A percentile compares a stretch with the other conserved stretches of the same genome.
These are phyloP conservation scores for Terrapene triunguis DNA, from an alignment of 2,113 vertebrate species.

Conservation along the genomic window DNA sequence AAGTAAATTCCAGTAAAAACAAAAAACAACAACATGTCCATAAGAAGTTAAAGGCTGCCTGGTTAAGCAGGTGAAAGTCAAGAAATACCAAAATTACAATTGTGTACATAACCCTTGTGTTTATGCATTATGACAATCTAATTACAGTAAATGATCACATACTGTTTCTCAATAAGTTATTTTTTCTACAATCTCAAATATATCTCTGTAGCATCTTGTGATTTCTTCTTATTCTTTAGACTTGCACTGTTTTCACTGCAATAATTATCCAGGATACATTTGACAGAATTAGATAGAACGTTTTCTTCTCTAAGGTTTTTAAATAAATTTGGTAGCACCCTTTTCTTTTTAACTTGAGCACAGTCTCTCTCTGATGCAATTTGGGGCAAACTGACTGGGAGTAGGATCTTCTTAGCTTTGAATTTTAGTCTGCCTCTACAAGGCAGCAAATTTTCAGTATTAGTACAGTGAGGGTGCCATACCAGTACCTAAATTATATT, in stretches of 20 bases:
- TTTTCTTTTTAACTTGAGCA: not conserved
- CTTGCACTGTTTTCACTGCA: not conserved
- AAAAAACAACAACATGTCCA: rapidly evolving
- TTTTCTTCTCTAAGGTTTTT: not conserved
- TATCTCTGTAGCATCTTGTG: not conserved
- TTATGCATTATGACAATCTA: rapidly evolving
- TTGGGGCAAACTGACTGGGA: not conserved
- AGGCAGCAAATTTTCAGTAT: not conserved
- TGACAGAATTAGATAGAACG: not conserved
- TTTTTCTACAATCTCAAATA: not conserved
- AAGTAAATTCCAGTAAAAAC: not conserved
- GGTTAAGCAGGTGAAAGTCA: not conserved
- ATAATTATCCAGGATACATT: rapidly evolving
- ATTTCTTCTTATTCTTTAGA: not conserved
- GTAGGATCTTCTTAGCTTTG: rapidly evolving
- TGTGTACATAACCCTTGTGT: rapidly evolving
- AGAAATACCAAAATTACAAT: not conserved
- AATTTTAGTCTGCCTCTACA: not conserved
- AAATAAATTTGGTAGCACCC: not conserved
- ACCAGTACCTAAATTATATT: not conserved
- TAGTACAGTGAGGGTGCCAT: rapidly evolving
- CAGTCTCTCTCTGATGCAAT: rapidly evolving
- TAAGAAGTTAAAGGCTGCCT: rapidly evolving
- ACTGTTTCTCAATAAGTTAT: not conserved
- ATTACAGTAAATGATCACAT: rapidly evolving